Evolutionary conservation across 2,888 invertebrate species (phyloP).

Genomic region (Noctua janthe): DNA sequence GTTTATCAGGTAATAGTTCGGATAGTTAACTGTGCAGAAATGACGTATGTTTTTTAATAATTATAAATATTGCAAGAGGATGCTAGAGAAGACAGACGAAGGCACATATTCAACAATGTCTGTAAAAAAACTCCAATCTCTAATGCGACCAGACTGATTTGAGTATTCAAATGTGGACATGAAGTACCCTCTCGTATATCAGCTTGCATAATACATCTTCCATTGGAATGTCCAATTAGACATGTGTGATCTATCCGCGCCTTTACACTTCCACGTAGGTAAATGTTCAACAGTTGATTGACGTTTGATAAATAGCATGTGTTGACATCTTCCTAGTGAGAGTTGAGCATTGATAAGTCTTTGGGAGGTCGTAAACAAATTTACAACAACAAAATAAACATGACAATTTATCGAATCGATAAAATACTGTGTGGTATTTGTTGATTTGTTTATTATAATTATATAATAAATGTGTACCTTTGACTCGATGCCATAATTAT

Average conservation of each 20-base stretch:
- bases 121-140: conserved; percentile 13
- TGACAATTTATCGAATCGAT: conserved; percentile 66
- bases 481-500: conserved; percentile 45
- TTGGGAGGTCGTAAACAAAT: conserved; percentile 77
- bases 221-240: conserved; percentile 50
- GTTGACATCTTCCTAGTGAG: conserved; percentile 82
- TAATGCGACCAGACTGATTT: conserved; percentile 45
- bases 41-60: not conserved
- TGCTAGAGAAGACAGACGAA: not conserved
- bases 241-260: conserved; percentile 63
- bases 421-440: conserved; percentile 54
- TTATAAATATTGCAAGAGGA: not conserved
- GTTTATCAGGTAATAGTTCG: not conserved
- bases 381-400: conserved; percentile 73
- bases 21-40: not conserved
- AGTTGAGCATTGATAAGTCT: conserved; percentile 79
- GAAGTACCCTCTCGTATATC: conserved; percentile 52
- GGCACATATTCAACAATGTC: conserved; percentile 7
- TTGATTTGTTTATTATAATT: conserved; percentile 47
- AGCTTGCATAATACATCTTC: conserved; percentile 58
- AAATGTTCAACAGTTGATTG: conserved; percentile 75
- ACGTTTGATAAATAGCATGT: conserved; percentile 82
- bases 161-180: conserved; percentile 63
- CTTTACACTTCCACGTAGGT: conserved; percentile 70
- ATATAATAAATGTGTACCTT: conserved; percentile 37